Evolutionary conservation across 2,888 invertebrate genomes (phyloP), one percentile per base, ranked within the genome.

Genomic region (Drosophila tanythrix): DNA sequence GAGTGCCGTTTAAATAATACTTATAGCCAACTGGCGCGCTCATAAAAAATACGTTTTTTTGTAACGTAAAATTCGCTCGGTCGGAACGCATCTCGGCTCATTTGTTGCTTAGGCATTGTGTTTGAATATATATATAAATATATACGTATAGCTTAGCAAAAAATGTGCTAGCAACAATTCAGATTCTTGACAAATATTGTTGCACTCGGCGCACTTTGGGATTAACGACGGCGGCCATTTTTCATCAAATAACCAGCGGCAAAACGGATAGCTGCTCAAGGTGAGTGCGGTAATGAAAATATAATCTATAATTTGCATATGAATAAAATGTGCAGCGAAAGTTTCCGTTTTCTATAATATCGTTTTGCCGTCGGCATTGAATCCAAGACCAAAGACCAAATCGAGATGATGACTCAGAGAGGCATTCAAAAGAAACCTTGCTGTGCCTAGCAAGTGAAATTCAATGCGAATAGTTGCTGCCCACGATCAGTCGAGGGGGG

Each of bases 251-350:
- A 79, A 77, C 85, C 91, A 82, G 83, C 91, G 92, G 90, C 90
- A 90, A 83, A 91, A 91, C 92, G 92, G 92, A 89, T 91, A 89
- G 81, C 90, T 88, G 79, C 89, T 83, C 71, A 78, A 87, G 85
- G 92, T 91, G 71, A 87, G 73, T 48, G 60, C 52, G 29, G 21
- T 11, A 38, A 21, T 36, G n/a, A 38, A 31, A 29, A 31, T 13
- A 25, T 6, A 40, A 8, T 43, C 8, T 7, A 11, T 33, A 8
- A 77, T 68, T 68, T 78, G 64, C 76, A 76, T 77, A 68, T 46
- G 13, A 29, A 64, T 53, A 50, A 62, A 8, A 1, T 27, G 7
- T 46, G 46, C 27, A 55, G 15, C 31, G 35, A 65, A 25, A 33
- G 48, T 59, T 67, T 53, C 15, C 21, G 15, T 58, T 46, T 46